Evolutionary conservation across 2,888 invertebrate genomes (phyloP), one percentile per base, ranked within the genome.

Genomic region (Plebejus anna): DNA sequence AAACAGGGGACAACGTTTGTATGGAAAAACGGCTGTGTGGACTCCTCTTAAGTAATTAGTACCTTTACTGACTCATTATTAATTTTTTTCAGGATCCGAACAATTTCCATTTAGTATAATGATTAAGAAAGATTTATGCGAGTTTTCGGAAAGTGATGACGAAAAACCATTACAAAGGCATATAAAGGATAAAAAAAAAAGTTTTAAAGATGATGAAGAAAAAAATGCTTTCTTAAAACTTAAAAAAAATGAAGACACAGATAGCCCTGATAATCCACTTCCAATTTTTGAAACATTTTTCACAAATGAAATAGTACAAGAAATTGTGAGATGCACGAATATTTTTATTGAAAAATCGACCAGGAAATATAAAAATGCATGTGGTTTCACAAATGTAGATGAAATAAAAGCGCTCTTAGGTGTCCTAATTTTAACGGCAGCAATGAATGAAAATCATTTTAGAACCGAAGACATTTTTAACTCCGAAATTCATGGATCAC

Each of bases 371-470:
- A 55, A 71, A 38, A 57, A 38, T 22, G 75, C 59, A 75, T 22
- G 72, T 36, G 28, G 59, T 42, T 51, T 66, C 9, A 77, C 76
- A 57, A 73, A 75, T 76, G 38, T 59, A 55, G 61, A 22, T 71
- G 79, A 79, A 78, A 76, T 77, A 38, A 76, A 78, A 70, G 78
- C 80, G 71, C 66, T 80, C 13, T 70, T 80, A 71, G 80, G 79
- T 32, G 70, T 80, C 13, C 78, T 81, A 13, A 77, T 75, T 38
- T 57, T 80, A 66, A 76, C 72, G 73, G 79, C 81, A 70, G 79
- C 79, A 75, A 75, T 80, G 76, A 80, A 81, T 77, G 81, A 83
- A 73, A 79, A 79, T 75, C 80, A 81, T 76, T 77, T 83, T 66
- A 77, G 82, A 51, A 78, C 79, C 4, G 80, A 78, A 51, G 81